phyloP scores from a whole-genome alignment of 2,888 invertebrate genomes.

The Mechanitis messenoides region DNA sequence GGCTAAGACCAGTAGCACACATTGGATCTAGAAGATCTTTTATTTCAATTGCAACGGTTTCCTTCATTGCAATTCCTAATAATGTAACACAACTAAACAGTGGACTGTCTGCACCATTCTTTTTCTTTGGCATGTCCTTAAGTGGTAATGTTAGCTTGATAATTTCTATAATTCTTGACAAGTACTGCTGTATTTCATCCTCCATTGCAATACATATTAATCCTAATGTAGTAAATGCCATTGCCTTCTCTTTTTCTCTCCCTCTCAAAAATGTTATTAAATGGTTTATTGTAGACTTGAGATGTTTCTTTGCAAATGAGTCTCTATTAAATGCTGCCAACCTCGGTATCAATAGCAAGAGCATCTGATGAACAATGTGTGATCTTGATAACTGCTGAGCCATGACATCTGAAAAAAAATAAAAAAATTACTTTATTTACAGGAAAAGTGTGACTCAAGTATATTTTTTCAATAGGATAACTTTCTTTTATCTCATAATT shows the following conservation, averaged over 20 bases:
- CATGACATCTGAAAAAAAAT: conserved; percentile 78
- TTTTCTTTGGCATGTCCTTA: conserved; percentile 86
- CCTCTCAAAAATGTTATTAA: conserved; percentile 85
- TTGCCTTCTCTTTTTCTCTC: conserved; percentile 89
- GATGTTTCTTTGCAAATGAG: conserved; percentile 84
- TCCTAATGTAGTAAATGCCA: conserved; percentile 94
- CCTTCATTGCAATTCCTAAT: conserved; percentile 90
- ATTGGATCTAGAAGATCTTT: conserved; percentile 92
- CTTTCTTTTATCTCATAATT: too few species aligned
- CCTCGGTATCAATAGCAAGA: conserved; percentile 91
- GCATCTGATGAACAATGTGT: conserved; percentile 88
- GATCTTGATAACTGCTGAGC: conserved; percentile 87
- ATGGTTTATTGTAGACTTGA: conserved; percentile 86
- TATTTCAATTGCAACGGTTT: conserved; percentile 85
- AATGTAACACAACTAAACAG: conserved; percentile 97
- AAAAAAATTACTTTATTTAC: neutral
- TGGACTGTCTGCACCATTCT: conserved; percentile 85
- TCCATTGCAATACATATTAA: conserved; percentile 93
- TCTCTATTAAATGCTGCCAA: conserved; percentile 94
- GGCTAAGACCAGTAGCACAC: conserved; percentile 92
- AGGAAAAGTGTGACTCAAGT: neutral
- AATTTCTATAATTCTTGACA: conserved; percentile 89
- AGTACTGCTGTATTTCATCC: conserved; percentile 84
- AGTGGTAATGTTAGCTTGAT: conserved; percentile 85
- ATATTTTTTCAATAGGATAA: neutral